Base-by-base conservation (phyloP, 1,140 invertebrate species). In the Conus ventricosus region DNA sequence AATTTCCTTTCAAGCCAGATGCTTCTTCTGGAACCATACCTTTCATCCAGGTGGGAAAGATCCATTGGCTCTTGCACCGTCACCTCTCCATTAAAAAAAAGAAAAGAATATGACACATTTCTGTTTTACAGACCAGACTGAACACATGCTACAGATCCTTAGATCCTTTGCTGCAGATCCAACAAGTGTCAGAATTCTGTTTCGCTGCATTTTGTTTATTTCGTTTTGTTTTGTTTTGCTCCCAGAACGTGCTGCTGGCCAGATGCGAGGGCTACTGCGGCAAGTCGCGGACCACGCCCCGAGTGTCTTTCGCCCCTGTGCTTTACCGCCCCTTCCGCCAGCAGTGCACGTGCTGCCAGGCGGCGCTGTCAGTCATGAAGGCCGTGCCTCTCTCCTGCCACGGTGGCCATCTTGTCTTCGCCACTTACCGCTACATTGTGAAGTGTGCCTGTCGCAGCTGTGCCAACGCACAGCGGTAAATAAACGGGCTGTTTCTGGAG, bases 401-500 rank as follows among this genome's bases (percentile, higher is more conserved):
- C 76, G 71, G 87, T n/a, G 91, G 85, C 4, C 75, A 90, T 60
- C 27, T 78, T 17, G 90, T 90, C 25, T 92, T 89, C 60, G 92
- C 92, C 23, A 92, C 92, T 5, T 92, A 92, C 57, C 86, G 92
- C 53, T 92, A 92, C 51, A 92, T 92, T 20, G 55, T 92, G 17
- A 84, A 88, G 17, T 92, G 92, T 87, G 87, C 85, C 27, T 92
- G 92, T 60, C 27, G 89, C 2, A 55, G 87, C 51, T 92, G 91
- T 88, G 55, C 81, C n/a, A 63, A 78, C 23, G 84, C 39, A 39
- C 39, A 39, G 39, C 39, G 39, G 39, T 39, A 39, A 76, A 82
- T 39, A 39, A 39, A 80, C 83, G n/a, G 13, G 0, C 17, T 13
- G 17, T 17, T 51, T 11, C 76, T 51, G 15, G 76, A 17, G 13